phyloP scores from a whole-genome alignment of 2,797 vertebrate species.

The Champsocephalus esox region DNA sequence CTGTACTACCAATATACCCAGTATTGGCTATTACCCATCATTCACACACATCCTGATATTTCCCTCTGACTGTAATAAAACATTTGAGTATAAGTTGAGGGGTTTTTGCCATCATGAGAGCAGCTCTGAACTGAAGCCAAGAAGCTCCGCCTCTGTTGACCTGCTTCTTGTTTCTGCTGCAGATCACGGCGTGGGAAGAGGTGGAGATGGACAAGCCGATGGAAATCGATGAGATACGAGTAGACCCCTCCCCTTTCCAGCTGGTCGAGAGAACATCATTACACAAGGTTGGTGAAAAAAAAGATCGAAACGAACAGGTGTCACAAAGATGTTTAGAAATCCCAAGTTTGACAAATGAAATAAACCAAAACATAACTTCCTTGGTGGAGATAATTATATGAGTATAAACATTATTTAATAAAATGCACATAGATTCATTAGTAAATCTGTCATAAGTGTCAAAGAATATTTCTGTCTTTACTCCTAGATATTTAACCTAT shows the following conservation, averaged over 20 bases:
- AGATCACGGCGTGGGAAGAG: slow-evolving; percentile 94
- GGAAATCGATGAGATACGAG: slow-evolving; percentile 91
- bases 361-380: too few relatives aligned
- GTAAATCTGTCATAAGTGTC: too few relatives aligned
- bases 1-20: too few relatives aligned
- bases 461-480: too few relatives aligned
- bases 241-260: slow-evolving; percentile 96
- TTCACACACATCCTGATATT: slow-evolving; percentile 1
- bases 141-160: slow-evolving; percentile 30
- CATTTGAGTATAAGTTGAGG: neutral
- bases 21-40: neutral
- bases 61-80: slow-evolving; percentile 8
- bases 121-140: neutral
- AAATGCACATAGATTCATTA: too few relatives aligned
- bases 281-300: slow-evolving; percentile 88
- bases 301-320: neutral
- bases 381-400: too few relatives aligned
- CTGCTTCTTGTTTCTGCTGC: slow-evolving; percentile 53
- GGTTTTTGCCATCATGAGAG: neutral
- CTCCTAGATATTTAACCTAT: too few relatives aligned
- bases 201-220: slow-evolving; percentile 89
- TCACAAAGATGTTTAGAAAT: neutral
- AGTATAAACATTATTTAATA: too few relatives aligned
- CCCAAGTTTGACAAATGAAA: too few relatives aligned
- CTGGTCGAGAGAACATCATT: slow-evolving; percentile 95